A percentile compares a stretch with the other conserved stretches of the same genome.
Evolutionary conservation across 2,797 vertebrate species (phyloP).

Genomic region (Falco biarmicus): DNA sequence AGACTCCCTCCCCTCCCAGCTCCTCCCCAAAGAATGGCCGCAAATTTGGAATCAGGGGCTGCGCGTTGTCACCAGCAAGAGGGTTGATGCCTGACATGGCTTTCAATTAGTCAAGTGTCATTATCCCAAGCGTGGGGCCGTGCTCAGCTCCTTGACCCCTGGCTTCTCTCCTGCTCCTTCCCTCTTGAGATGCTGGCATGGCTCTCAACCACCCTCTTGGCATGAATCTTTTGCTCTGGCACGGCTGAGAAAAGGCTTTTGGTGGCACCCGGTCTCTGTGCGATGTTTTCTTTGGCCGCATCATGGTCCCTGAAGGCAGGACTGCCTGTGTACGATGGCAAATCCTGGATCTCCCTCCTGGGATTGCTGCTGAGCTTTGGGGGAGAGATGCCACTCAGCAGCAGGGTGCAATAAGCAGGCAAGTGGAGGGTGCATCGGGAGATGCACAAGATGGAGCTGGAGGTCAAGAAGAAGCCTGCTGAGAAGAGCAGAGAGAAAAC

Average conservation of each 20-base stretch:
- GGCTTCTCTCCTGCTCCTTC: neutral
- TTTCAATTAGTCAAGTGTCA: neutral
- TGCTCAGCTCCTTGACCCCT: slow-evolving; percentile 29
- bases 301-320: neutral
- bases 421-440: neutral
- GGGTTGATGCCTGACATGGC: neutral
- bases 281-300: neutral
- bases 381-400: neutral
- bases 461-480: neutral
- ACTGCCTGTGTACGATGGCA: neutral
- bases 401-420: neutral
- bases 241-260: neutral
- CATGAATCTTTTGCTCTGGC: neutral
- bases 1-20: neutral
- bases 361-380: neutral
- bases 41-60: neutral
- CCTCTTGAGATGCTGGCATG: neutral
- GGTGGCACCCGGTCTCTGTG: neutral
- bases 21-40: neutral
- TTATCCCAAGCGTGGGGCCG: neutral
- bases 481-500: neutral
- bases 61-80: neutral
- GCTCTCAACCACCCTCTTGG: neutral
- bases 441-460: neutral
- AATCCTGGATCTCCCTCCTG: neutral